Evolutionary conservation across 2,113 vertebrate genomes (phyloP), one percentile per base, ranked within the genome.

Genomic region (Butorides virescens): DNA sequence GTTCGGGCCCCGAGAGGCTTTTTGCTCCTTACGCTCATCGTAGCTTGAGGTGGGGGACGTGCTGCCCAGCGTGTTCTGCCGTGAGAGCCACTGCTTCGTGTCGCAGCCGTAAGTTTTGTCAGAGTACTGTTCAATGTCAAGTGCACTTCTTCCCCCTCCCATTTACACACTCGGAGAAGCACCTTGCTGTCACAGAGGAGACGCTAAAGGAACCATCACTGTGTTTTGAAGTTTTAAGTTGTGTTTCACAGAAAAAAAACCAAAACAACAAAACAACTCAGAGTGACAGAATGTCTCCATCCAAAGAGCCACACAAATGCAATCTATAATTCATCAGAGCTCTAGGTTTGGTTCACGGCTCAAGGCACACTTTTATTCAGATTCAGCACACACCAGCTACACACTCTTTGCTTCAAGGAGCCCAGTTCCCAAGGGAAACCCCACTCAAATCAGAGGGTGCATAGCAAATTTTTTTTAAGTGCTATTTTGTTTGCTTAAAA

Each of bases 81-180:
- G 2, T 1, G 9, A 32, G 52, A 9, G 26, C 16, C 52, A 1
- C 42, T 5, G 3, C 52, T 25, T 32, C 16, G 1, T 8, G 13
- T 3, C 39, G 5, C 26, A 2, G 50, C 34, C 19, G 0, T 1
- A 2, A 22, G 34, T 7, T 49, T 12, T 32, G 32, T 18, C 63
- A 8, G 1, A 34, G 44, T 13, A 5, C 36, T 5, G 25, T 6
- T 47, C 39, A 17, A 9, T 2, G 26, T 16, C 58, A 25, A n/a
- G 46, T 13, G 12, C 20, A 2, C 22, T 5, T 19, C 59, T 17
- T 55, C 17, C 37, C 49, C 22, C 16, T 39, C 49, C 34, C 39
- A 3, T 15, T 34, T 11, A 27, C 30, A 34, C 8, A 13, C 59
- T 32, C 17, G 9, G 58, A 55, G 58, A 53, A 53, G 56, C 16